A percentile compares a stretch with the other conserved stretches of the same genome.
Conservation (phyloP, 2,113 vertebrate genomes). For the Malurus cyaneus region DNA sequence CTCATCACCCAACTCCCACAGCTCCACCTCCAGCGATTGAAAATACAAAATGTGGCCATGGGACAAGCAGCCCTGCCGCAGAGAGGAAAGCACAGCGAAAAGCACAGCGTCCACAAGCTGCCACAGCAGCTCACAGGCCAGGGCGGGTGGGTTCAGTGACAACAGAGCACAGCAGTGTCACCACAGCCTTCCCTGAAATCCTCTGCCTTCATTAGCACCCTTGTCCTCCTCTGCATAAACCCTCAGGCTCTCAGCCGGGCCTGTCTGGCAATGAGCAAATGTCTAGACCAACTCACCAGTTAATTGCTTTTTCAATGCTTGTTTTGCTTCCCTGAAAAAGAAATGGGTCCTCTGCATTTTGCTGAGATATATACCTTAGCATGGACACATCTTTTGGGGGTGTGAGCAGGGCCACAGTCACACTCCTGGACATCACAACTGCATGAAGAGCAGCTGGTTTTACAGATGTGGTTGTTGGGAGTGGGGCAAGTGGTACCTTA, state of each 20-base stretch:
- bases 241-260: background rate
- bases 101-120: background rate
- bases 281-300: background rate
- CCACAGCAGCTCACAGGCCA: background rate
- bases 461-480: background rate
- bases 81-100: background rate
- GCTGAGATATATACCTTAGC: background rate
- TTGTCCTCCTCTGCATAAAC: background rate
- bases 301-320: background rate
- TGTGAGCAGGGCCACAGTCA: background rate
- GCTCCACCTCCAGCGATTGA: background rate
- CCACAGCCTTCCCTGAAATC: background rate
- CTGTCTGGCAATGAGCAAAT: background rate
- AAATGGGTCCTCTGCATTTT: fast-evolving
- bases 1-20: background rate
- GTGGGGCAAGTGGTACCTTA: fast-evolving
- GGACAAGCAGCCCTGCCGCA: background rate
- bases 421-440: fast-evolving
- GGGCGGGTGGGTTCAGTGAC: no score
- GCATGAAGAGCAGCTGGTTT: background rate
- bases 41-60: background rate
- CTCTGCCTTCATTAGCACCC: background rate
- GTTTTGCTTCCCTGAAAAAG: background rate
- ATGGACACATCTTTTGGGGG: background rate
- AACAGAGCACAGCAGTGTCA: background rate